A percentile compares a stretch with the other conserved stretches of the same genome.
phyloP scores from a whole-genome alignment of 2,113 vertebrate species.

The Tor tambroides region DNA sequence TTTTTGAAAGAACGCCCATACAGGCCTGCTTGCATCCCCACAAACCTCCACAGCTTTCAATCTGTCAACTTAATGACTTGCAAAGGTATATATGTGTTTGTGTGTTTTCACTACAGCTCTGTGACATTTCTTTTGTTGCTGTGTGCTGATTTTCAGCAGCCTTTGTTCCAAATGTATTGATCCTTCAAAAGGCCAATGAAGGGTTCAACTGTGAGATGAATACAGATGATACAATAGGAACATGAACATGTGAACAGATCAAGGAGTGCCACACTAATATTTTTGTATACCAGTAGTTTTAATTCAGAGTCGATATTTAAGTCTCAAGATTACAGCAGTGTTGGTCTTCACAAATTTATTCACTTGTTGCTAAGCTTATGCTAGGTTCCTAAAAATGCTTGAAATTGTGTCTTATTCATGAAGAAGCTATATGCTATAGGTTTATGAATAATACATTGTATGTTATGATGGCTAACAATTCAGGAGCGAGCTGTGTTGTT shows the following conservation, averaged over 20 bases:
- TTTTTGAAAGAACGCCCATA: background rate
- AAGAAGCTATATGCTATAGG: background rate
- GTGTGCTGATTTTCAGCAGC: constrained; percentile 42
- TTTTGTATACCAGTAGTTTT: background rate
- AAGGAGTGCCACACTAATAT: background rate
- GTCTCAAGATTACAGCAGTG: background rate
- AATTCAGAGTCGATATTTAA: background rate
- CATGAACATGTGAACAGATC: background rate
- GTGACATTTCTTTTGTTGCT: constrained; percentile 43
- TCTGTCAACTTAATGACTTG: constrained; percentile 32
- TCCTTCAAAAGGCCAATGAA: constrained; percentile 36
- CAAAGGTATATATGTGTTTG: background rate
- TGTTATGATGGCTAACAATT: background rate
- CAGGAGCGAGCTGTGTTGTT: background rate
- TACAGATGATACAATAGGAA: constrained; percentile 24
- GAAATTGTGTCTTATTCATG: background rate
- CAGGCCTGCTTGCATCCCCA: constrained; percentile 18
- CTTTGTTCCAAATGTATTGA: constrained; percentile 43
- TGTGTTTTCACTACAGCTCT: constrained; percentile 17
- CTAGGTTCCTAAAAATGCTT: background rate
- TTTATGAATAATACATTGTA: constrained; percentile 15
- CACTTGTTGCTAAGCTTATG: background rate
- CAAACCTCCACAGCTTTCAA: constrained; percentile 26
- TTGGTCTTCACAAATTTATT: background rate
- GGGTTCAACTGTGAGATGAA: constrained; percentile 10